Percentiles rank a stretch among this genome's conserved stretches.
Conservation (phyloP, 2,113 vertebrate genomes). For the Cyanocitta stelleri region DNA sequence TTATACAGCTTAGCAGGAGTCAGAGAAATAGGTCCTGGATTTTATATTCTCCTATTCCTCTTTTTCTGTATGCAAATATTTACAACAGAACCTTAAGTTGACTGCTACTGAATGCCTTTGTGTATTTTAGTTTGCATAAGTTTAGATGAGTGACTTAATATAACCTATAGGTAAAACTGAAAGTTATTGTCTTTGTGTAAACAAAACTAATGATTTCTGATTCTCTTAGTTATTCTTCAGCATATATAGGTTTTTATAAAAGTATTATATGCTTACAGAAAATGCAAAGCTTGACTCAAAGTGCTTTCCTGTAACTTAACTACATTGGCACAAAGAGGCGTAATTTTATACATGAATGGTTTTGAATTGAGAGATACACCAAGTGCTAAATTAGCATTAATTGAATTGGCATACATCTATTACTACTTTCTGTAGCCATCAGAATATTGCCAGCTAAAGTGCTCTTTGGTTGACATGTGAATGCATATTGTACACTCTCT, state of each 20-base stretch:
- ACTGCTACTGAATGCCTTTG: not conserved
- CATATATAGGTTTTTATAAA: not conserved
- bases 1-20: not conserved
- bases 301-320: not conserved
- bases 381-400: slow-evolving; percentile 2
- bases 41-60: not conserved
- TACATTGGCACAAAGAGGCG: not conserved
- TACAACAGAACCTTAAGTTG: not conserved
- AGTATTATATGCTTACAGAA: not conserved
- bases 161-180: not conserved
- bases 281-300: not conserved
- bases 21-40: not conserved
- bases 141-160: not conserved
- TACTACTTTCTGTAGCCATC: not conserved
- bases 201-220: not conserved
- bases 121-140: not conserved
- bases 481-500: not conserved
- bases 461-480: not conserved
- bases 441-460: not conserved
- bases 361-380: slow-evolving; percentile 18
- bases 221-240: not conserved
- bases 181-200: not conserved
- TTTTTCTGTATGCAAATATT: not conserved
- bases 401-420: slow-evolving; percentile 18
- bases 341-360: not conserved